A percentile compares a stretch with the other conserved stretches of the same genome.
These are phyloP conservation scores for Glaucomys volans DNA, from an alignment of 2,113 vertebrate genomes.

Conservation along the genomic window DNA sequence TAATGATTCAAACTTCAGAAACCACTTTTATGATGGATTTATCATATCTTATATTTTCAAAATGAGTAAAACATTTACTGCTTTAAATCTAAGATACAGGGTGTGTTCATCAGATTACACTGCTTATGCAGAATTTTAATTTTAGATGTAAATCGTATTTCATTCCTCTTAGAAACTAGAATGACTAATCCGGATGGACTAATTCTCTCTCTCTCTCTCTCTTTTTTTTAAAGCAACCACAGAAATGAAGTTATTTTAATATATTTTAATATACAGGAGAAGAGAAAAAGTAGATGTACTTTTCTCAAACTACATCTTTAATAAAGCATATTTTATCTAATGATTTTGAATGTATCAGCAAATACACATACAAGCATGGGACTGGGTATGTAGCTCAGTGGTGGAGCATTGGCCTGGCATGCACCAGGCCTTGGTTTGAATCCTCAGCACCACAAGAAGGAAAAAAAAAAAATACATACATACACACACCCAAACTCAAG, in stretches of 20 bases:
- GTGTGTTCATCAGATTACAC: not conserved
- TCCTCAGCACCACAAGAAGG: too few relatives aligned
- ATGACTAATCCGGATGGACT: conserved; percentile 25
- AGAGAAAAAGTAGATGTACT: not conserved
- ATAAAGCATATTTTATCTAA: not conserved
- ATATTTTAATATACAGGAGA: not conserved
- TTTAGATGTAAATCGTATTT: conserved; percentile 50
- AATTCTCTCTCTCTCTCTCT: too few relatives aligned
- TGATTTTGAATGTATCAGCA: not conserved
- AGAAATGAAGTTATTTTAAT: conserved; percentile 33
- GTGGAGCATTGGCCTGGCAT: too few relatives aligned
- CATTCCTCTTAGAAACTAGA: conserved; percentile 43
- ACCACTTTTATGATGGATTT: conserved; percentile 42
- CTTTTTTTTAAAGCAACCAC: not conserved
- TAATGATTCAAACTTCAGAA: conserved; percentile 52
- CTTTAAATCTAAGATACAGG: conserved; percentile 51
- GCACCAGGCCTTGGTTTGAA: too few relatives aligned
- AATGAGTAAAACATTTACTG: conserved; percentile 49
- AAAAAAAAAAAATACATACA: not conserved
- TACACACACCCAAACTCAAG: not conserved
- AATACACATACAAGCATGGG: not conserved
- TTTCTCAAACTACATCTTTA: conserved; percentile 46
- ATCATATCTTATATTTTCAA: conserved; percentile 53
- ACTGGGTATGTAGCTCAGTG: too few relatives aligned
- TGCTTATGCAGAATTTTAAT: conserved; percentile 4